phyloP scores from a whole-genome alignment of 2,888 invertebrate species.

The Cerceris rybyensis region DNA sequence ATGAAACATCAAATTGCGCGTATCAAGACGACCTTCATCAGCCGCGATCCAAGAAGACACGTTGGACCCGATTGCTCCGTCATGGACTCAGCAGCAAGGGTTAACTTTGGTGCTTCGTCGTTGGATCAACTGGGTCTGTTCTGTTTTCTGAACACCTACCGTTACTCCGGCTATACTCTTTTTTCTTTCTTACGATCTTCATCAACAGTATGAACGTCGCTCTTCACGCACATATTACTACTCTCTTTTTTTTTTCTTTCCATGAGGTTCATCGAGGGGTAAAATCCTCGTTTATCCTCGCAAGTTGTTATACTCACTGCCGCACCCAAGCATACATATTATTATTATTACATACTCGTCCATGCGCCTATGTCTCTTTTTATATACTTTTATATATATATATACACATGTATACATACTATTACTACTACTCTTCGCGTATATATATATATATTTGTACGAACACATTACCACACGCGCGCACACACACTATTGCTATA shows the following conservation, averaged over 20 bases:
- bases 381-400: slow-evolving; percentile 62
- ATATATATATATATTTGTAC: slow-evolving; percentile 66
- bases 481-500: slow-evolving; percentile 67
- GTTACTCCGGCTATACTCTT: slow-evolving; percentile 65
- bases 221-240: slow-evolving; percentile 67
- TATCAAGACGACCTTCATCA: slow-evolving; percentile 18
- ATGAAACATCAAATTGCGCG: slow-evolving; percentile 25
- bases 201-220: slow-evolving; percentile 71
- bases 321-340: slow-evolving; percentile 80
- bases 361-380: slow-evolving; percentile 68
- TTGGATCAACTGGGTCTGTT: slow-evolving; percentile 73
- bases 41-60: slow-evolving; percentile 36
- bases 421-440: slow-evolving; percentile 61
- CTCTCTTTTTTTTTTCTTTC: slow-evolving; percentile 62
- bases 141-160: slow-evolving; percentile 79
- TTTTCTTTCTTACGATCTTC: slow-evolving; percentile 69
- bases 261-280: slow-evolving; percentile 26
- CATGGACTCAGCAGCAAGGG: slow-evolving; percentile 72
- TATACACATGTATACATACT: slow-evolving; percentile 70
- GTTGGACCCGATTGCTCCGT: slow-evolving; percentile 57
- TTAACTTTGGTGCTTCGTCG: slow-evolving; percentile 75
- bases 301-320: slow-evolving; percentile 81
- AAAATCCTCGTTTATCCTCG: slow-evolving; percentile 58
- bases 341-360: slow-evolving; percentile 80
- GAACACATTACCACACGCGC: slow-evolving; percentile 69